Evolutionary conservation across 2,888 invertebrate genomes (phyloP), one percentile per base, ranked within the genome.

Genomic region (Cantharis lateralis): DNA sequence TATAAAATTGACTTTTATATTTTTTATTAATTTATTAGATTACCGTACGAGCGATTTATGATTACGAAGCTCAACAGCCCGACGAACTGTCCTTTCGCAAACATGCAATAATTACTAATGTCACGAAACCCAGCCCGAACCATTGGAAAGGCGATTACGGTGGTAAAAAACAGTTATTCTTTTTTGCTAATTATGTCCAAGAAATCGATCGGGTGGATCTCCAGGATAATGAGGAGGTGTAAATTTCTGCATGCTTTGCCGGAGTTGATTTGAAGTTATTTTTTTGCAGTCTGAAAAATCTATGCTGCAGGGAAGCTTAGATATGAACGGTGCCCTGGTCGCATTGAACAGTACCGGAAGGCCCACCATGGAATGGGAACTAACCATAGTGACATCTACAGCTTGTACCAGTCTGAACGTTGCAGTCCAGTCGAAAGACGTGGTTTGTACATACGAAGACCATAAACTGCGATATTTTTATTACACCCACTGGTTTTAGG

Each of bases 81-180:
- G 98, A 98, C 87, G 98, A 99, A 88, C 88, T 99, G 71, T 96
- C 97, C 0, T 97, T 99, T 88, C 95, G 95, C 81, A 97, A 97
- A 85, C 97, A 97, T 86, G 96, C 97, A 2, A 96, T 98, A 81
- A 98, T 96, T 74, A 96, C 95, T 0, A 98, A 99, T 89, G 97
- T 99, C 24, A 93, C 94, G 84, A 96, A 97, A 84, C 94, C 95
- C 73, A 95, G 94, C 82, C 93, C 93, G 68, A 85, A 84, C 32
- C 82, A 83, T 9, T 98, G 98, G 98, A 91, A 93, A 32, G 98
- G 98, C 0, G 98, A 98, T 88, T 97, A 97, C 85, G 96, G 96
- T 11, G 97, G 97, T 13, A 94, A 95, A 89, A 93, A 93, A 72
- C 95, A 97, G 83, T 94, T 95, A 78, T 97, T 96, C 94, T 97